phyloP scores from a whole-genome alignment of 1,140 invertebrate genomes.

The Theocolax elegans region DNA sequence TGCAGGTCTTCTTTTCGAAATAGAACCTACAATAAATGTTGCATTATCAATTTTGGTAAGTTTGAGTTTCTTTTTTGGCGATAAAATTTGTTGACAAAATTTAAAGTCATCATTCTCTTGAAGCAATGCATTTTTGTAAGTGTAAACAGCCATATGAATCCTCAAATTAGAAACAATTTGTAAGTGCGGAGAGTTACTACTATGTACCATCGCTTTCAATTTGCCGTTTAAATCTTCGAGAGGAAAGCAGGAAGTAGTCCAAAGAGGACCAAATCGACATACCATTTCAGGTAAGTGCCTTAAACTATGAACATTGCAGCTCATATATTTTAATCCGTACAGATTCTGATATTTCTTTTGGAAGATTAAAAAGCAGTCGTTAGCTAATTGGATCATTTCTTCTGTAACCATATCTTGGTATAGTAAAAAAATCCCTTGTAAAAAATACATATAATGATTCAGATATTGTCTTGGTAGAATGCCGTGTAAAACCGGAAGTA shows the following conservation, averaged over 20 bases:
- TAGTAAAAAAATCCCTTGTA: no score
- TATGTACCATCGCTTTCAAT: slow-evolving; percentile 26
- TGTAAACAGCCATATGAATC: neutral
- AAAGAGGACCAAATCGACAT: slow-evolving; percentile 34
- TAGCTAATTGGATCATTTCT: slow-evolving; percentile 19
- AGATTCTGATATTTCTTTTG: slow-evolving; percentile 33
- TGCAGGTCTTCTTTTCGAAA: slow-evolving; percentile 38
- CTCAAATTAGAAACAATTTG: neutral
- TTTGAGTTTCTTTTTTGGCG: no score
- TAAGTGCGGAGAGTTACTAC: slow-evolving; percentile 6
- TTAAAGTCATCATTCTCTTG: neutral
- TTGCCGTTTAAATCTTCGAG: no score
- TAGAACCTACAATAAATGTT: slow-evolving; percentile 7
- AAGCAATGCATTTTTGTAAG: neutral
- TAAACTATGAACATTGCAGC: slow-evolving; percentile 30
- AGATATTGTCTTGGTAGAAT: slow-evolving; percentile 37
- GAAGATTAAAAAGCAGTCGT: slow-evolving; percentile 31
- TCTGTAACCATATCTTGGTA: slow-evolving; percentile 31
- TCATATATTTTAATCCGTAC: no score
- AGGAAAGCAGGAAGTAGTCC: no score
- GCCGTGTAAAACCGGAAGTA: slow-evolving; percentile 25
- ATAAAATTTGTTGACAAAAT: neutral
- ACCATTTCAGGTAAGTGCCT: no score
- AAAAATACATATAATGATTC: slow-evolving; percentile 42
- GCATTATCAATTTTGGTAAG: neutral